Evolutionary conservation across 2,797 vertebrate genomes (phyloP).

Genomic region (Xiphorhynchus erythropygius): DNA sequence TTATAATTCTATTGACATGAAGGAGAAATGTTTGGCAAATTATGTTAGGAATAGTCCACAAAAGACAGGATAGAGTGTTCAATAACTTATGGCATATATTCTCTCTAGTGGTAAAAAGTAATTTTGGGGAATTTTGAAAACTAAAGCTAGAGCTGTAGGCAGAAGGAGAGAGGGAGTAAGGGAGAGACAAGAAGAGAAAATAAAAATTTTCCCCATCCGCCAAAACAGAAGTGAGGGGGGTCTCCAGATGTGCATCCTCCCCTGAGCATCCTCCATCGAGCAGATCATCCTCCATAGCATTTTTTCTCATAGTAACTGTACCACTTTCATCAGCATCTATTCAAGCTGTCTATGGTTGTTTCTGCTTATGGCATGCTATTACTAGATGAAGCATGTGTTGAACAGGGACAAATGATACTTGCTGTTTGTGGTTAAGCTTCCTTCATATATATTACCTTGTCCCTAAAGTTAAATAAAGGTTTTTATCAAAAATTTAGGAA

Average conservation of each 20-base stretch:
- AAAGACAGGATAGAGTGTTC: not conserved
- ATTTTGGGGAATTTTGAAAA: not conserved
- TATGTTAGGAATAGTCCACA: not conserved
- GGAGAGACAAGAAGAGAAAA: not conserved
- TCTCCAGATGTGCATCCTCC: not conserved
- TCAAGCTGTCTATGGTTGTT: not conserved
- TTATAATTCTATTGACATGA: not conserved
- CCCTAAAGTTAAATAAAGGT: not conserved
- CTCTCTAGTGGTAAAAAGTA: not conserved
- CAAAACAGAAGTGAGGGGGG: not conserved
- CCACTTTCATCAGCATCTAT: not conserved
- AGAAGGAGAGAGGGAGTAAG: not conserved
- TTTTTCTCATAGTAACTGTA: not conserved
- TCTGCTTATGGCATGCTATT: not conserved
- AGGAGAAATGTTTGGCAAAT: not conserved
- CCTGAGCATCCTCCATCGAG: not conserved
- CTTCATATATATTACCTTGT: not conserved
- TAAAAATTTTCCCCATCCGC: not conserved
- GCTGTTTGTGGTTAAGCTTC: not conserved
- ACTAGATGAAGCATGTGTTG: not conserved
- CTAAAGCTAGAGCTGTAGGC: not conserved
- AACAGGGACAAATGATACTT: not conserved
- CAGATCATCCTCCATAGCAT: not conserved
- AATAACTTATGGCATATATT: not conserved
- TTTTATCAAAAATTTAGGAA: not conserved